A percentile compares a stretch with the other conserved stretches of the same genome.
phyloP scores from a whole-genome alignment of 2,797 vertebrate species.

The Syndactyla subalaris region DNA sequence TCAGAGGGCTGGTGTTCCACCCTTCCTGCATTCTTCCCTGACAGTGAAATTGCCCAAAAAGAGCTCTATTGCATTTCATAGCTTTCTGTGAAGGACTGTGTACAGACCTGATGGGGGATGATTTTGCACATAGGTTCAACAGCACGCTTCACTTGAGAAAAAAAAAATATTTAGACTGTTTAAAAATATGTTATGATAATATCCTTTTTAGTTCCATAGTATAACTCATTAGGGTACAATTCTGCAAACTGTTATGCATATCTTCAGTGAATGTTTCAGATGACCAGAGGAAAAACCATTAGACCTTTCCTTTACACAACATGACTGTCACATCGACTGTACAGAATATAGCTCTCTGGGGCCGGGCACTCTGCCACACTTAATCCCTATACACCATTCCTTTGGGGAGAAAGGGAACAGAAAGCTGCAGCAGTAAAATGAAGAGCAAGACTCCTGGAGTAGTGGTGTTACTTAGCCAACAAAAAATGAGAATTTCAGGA shows the following conservation, averaged over 20 bases:
- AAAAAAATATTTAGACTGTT: not conserved
- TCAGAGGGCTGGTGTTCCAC: conserved; percentile 70
- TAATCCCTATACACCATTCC: not conserved
- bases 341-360: not conserved
- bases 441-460: not conserved
- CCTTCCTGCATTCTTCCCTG: conserved; percentile 80
- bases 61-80: conserved; percentile 27
- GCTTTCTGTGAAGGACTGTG: not conserved
- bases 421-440: not conserved
- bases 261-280: not conserved
- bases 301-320: not conserved
- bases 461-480: not conserved
- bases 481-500: not conserved
- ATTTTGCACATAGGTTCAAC: not conserved
- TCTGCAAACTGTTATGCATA: not conserved
- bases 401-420: not conserved
- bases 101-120: not conserved
- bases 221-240: not conserved
- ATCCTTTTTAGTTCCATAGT: not conserved
- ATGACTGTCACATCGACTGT: not conserved
- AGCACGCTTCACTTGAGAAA: not conserved
- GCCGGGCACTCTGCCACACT: not conserved
- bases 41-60: conserved; percentile 49
- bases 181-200: not conserved
- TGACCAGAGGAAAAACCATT: not conserved